Evolutionary conservation across 2,888 invertebrate species (phyloP).

Genomic region (Nomada fucata): DNA sequence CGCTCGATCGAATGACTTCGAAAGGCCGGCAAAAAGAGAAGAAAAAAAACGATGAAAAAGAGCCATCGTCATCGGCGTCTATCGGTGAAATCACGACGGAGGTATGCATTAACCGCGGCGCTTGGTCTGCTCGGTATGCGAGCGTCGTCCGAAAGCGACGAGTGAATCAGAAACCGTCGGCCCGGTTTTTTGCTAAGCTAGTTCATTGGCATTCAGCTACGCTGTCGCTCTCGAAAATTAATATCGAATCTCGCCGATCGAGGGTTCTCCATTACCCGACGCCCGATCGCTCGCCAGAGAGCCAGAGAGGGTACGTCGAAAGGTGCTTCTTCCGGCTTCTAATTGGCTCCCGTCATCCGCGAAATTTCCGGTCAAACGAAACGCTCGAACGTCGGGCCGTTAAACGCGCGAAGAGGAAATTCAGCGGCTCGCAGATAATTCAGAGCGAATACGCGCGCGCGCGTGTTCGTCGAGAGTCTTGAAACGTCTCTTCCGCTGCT

Average conservation of each 20-base stretch:
- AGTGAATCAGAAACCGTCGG: conserved; percentile 41
- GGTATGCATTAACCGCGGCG: conserved; percentile 10
- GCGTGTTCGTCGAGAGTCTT: too few relatives aligned
- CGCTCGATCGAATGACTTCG: background rate
- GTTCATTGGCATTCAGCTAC: conserved; percentile 65
- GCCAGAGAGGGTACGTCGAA: conserved; percentile 23
- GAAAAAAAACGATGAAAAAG: background rate
- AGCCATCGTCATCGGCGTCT: background rate
- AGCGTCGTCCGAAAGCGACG: conserved; percentile 24
- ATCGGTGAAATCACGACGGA: conserved; percentile 24
- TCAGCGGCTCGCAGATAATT: conserved; percentile 16
- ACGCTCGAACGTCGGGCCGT: conserved; percentile 6
- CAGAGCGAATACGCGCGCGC: background rate
- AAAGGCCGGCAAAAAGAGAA: background rate
- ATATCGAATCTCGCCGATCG: conserved; percentile 54
- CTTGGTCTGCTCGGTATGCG: conserved; percentile 4
- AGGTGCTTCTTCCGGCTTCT: conserved; percentile 42
- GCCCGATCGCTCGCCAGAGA: background rate
- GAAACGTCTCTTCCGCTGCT: too few relatives aligned
- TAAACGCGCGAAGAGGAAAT: conserved; percentile 18
- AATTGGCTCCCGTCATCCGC: conserved; percentile 50
- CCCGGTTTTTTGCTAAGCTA: conserved; percentile 33
- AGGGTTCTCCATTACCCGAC: conserved; percentile 50
- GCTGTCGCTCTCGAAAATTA: conserved; percentile 62
- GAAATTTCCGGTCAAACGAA: conserved; percentile 49